These are phyloP conservation scores for Aethina tumida DNA, from an alignment of 1,140 invertebrate genomes.

Conservation along the genomic window DNA sequence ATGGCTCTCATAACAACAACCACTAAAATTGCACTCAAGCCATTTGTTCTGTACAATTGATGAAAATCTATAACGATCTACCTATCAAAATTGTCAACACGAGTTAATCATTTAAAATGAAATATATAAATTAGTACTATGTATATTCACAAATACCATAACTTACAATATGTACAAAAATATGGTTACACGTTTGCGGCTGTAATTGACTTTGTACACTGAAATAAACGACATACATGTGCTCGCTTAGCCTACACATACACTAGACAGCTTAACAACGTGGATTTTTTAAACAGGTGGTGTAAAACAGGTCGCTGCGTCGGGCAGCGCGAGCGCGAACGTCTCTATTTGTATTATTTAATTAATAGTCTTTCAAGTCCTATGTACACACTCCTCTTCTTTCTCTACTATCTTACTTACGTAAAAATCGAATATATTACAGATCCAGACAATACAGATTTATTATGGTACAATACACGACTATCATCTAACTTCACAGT, in stretches of 20 bases:
- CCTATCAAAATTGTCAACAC: slow-evolving; percentile 38
- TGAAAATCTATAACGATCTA: slow-evolving; percentile 34
- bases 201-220: slow-evolving; percentile 45
- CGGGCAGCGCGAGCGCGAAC: slow-evolving; percentile 2
- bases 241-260: slow-evolving; percentile 25
- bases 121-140: slow-evolving; percentile 35
- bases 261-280: slow-evolving; percentile 30
- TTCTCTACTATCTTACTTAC: slow-evolving; percentile 17
- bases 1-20: slow-evolving; percentile 31
- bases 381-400: slow-evolving; percentile 22
- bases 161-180: slow-evolving; percentile 45
- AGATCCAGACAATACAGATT: slow-evolving; percentile 18
- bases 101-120: slow-evolving; percentile 39
- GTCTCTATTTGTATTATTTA: slow-evolving; percentile 4
- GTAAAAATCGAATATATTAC: slow-evolving; percentile 10
- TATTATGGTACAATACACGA: slow-evolving; percentile 32
- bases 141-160: slow-evolving; percentile 39
- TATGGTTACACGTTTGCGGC: slow-evolving; percentile 36
- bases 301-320: slow-evolving; percentile 21
- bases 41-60: slow-evolving; percentile 35
- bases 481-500: slow-evolving; percentile 82
- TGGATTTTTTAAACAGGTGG: slow-evolving; percentile 27
- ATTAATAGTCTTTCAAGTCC: slow-evolving; percentile 7
- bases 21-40: slow-evolving; percentile 34
- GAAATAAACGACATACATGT: slow-evolving; percentile 30